Conservation (phyloP, 2,113 vertebrate genomes). For the Vulpes ferrilata region DNA sequence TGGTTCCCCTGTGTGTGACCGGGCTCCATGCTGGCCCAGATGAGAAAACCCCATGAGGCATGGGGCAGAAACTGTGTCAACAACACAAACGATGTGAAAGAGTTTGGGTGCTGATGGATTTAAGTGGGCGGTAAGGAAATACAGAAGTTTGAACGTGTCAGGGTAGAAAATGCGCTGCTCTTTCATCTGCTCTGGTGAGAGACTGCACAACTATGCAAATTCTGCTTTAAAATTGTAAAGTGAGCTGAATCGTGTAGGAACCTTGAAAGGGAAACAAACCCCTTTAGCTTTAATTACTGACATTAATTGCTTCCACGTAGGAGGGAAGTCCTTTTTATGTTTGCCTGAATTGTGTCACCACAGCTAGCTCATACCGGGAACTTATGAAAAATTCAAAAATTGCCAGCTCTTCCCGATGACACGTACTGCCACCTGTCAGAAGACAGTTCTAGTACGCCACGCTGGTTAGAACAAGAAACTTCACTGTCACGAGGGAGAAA, state of each 20-base stretch:
- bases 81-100: not conserved
- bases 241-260: not conserved
- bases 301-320: not conserved
- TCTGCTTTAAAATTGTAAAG: not conserved
- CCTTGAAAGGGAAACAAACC: not conserved
- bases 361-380: accelerated
- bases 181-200: not conserved
- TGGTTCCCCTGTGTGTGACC: accelerated
- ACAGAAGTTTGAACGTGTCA: not conserved
- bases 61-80: not conserved
- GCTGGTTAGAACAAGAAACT: not conserved
- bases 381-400: not conserved
- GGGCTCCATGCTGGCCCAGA: not conserved
- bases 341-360: not conserved
- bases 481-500: not conserved
- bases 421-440: not conserved
- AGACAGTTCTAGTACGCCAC: not conserved
- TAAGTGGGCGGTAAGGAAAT: not conserved
- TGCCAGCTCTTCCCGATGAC: not conserved
- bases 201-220: not conserved
- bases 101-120: too few relatives aligned
- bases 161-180: not conserved
- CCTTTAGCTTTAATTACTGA: not conserved
- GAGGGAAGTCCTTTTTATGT: not conserved
- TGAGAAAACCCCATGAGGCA: not conserved